Evolutionary conservation across 1,140 invertebrate species (phyloP), one percentile per base, ranked within the genome.

Genomic region (Pectinophora gossypiella): DNA sequence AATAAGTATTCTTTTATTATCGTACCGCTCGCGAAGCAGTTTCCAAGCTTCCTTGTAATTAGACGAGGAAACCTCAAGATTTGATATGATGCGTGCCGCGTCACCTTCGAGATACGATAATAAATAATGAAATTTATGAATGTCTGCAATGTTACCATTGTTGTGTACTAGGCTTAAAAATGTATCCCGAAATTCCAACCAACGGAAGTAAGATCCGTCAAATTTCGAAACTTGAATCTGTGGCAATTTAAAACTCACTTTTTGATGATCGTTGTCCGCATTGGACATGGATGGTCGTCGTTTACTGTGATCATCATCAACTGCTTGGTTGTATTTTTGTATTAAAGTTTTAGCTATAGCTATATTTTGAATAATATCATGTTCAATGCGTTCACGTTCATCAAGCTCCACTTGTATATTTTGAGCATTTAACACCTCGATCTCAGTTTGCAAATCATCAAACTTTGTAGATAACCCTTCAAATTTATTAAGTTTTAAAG

Each of bases 361-460:
- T 48, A 59, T 59, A 47, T 46, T 50, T n/a, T 38, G 18, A 19
- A 57, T 23, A 22, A 66, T 48, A 20, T 54, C 51, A 13, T 59
- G 45, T 36, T 66, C 64, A 50, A 66, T 66, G 15, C 48, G 9
- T 18, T 59, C 59, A 5, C 63, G 51, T 22, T 48, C 51, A 42
- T 59, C 53, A 50, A 57, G 27, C 48, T 66, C 59, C 16, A 12
- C 21, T 9, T 53, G 27, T 19, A 57, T 12, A 45, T 51, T 32
- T 38, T 51, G 27, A 12, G 38, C 15, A 46, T 51, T 62, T 22
- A 60, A 42, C 16, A 63, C 15, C 35, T 67, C 64, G 57, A 67
- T 67, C 22, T 63, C 54, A 48, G 10, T 58, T 44, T 67, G 59
- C 40, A 62, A 49, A 1, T 54, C 53, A 32, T 66, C 64, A 38